These are phyloP conservation scores for Pomatorhinus ruficollis DNA, from an alignment of 2,113 vertebrate species.

Conservation along the genomic window DNA sequence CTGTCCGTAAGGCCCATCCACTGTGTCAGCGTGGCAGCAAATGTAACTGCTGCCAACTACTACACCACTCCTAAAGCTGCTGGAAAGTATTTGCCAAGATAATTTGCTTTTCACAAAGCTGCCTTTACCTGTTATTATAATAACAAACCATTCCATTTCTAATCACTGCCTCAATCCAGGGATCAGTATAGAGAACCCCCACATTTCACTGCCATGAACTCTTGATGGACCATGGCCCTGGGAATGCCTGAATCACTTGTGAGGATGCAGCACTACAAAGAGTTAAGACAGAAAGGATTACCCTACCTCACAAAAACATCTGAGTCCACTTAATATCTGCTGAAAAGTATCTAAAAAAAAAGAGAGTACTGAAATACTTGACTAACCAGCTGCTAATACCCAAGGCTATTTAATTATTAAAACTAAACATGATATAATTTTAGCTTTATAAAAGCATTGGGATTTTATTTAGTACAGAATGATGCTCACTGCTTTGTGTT, in stretches of 20 bases:
- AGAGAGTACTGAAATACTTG: background rate
- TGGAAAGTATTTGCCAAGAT: background rate
- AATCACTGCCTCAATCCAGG: background rate
- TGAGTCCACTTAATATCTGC: background rate
- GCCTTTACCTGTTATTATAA: background rate
- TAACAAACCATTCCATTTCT: background rate
- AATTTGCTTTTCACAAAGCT: background rate
- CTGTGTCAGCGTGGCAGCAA: background rate
- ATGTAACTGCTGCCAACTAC: background rate
- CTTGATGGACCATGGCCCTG: background rate
- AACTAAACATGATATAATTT: constrained; percentile 34
- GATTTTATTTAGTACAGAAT: constrained; percentile 3
- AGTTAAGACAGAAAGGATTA: background rate
- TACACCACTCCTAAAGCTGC: background rate
- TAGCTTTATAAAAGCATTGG: constrained; percentile 42
- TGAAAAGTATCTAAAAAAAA: background rate
- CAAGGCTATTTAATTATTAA: constrained; percentile 57
- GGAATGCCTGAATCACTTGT: background rate
- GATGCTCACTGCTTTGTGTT: background rate
- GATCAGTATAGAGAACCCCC: background rate
- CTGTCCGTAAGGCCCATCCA: background rate
- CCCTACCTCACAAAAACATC: background rate
- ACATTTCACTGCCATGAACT: background rate
- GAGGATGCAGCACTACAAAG: background rate
- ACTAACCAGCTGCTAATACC: constrained; percentile 19